Percentiles rank a stretch among this genome's conserved stretches.
phyloP scores from a whole-genome alignment of 2,888 invertebrate species.

The Leucania comma region DNA sequence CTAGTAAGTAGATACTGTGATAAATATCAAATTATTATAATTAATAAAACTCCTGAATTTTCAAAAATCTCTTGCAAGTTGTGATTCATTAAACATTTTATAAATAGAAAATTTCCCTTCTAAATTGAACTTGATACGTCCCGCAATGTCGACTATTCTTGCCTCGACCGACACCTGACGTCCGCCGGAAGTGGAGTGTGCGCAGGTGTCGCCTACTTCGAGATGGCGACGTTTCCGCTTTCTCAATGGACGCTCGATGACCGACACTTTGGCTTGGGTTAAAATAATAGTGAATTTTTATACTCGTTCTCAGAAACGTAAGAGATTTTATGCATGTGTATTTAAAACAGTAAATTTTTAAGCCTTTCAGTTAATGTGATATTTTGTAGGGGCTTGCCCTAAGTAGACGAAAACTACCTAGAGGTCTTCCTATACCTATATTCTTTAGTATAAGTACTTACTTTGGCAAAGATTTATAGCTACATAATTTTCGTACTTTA shows the following conservation, averaged over 20 bases:
- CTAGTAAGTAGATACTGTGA: no score
- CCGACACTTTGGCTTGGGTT: conserved; percentile 30
- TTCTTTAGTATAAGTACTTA: no score
- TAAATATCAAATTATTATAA: no score
- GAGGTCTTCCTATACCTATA: no score
- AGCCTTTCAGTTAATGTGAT: no score
- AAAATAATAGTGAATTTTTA: conserved; percentile 31
- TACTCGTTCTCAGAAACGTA: conserved; percentile 9
- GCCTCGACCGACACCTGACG: conserved; percentile 56
- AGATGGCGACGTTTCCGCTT: conserved; percentile 64
- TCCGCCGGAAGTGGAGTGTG: conserved; percentile 69
- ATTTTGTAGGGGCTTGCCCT: no score
- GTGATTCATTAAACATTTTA: conserved; percentile 5
- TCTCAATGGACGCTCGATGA: conserved; percentile 58
- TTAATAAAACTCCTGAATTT: no score
- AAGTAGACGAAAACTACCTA: no score
- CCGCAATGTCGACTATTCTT: conserved; percentile 65
- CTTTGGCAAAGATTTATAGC: no score
- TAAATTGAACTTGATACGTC: conserved; percentile 63
- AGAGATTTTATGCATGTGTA: background rate
- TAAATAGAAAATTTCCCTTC: background rate
- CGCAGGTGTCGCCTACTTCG: conserved; percentile 67
- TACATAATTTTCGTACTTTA: no score
- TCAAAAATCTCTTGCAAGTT: background rate
- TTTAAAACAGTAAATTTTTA: background rate